Evolutionary conservation across 2,797 vertebrate genomes (phyloP), one percentile per base, ranked within the genome.

Genomic region (Bryconaethiops microstoma): DNA sequence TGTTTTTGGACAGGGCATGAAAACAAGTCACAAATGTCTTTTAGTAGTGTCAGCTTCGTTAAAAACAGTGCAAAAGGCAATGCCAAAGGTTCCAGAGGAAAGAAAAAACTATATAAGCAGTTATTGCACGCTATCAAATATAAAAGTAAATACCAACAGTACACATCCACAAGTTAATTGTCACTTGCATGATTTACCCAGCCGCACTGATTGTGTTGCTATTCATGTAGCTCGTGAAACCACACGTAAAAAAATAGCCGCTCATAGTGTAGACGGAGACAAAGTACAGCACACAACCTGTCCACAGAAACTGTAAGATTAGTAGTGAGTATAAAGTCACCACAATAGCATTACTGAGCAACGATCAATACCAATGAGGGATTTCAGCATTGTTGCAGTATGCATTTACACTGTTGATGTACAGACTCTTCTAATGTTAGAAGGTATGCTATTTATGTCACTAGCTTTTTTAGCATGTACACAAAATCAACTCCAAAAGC

Each of bases 41-140:
- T 55, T 67, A 74, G 25, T 25, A 13, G n/a, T 72, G 48, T n/a
- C 29, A 77, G 55, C 52, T 13, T 78, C 25, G 71, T 84, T 81
- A 69, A 83, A 76, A 84, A 79, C 48, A 79, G 45, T 72, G 68
- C 40, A 79, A 75, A 83, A 74, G 50, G 40, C 72, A 76, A 67
- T 72, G 55, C 50, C 35, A 79, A 65, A 29, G 81, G 67, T 57
- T 82, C 40, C 69, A 54, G 35, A 63, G n/a, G 52, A 74, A 68
- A 74, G 19, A 63, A 77, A 59, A 57, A 3, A 68, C 21, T 23
- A 69, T 29, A 57, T 13, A 67, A n/a, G 48, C 50, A 52, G 45
- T 78, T 67, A 48, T 74, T 64, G 65, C 23, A 82, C 76, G 68
- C 23, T 14, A 48, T 65, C 3, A 52, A 68, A 25, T 60, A 52